Conservation (phyloP, 2,797 vertebrate genomes). For the Thunnus albacares region DNA sequence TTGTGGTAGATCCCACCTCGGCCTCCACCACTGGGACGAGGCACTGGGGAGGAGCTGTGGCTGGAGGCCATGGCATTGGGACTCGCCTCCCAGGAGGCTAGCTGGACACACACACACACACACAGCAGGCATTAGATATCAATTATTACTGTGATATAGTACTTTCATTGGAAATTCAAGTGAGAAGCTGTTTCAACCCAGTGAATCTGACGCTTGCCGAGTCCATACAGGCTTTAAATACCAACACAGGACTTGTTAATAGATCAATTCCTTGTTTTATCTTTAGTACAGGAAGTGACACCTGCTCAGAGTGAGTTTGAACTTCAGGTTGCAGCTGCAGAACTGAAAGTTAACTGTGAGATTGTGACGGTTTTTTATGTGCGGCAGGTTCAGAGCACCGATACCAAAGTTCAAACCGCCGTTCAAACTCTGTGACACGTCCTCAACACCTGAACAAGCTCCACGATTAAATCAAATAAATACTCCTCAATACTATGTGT, state of each 20-base stretch:
- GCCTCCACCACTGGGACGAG: constrained; percentile 86
- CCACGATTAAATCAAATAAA: too few relatives aligned
- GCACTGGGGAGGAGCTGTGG: constrained; percentile 92
- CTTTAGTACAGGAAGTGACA: constrained; percentile 6
- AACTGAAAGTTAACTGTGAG: background rate
- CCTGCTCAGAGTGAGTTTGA: background rate
- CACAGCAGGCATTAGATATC: too few relatives aligned
- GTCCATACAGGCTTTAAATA: too few relatives aligned
- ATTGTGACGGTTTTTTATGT: too few relatives aligned
- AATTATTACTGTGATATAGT: too few relatives aligned
- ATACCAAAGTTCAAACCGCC: background rate
- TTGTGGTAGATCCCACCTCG: constrained; percentile 91
- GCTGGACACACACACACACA: constrained; percentile 59
- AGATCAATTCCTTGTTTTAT: too few relatives aligned
- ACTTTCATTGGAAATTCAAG: too few relatives aligned
- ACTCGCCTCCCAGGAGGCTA: constrained; percentile 87
- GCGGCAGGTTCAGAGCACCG: background rate
- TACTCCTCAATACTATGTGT: too few relatives aligned
- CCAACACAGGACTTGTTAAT: too few relatives aligned
- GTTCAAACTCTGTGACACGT: background rate
- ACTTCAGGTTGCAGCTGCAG: background rate
- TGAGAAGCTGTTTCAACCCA: too few relatives aligned
- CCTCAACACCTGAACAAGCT: too few relatives aligned
- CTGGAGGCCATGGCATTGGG: constrained; percentile 95
- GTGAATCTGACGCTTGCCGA: too few relatives aligned